These are phyloP conservation scores for Psilanteris sp. DNA, from an alignment of 1,140 invertebrate species.

Conservation along the genomic window DNA sequence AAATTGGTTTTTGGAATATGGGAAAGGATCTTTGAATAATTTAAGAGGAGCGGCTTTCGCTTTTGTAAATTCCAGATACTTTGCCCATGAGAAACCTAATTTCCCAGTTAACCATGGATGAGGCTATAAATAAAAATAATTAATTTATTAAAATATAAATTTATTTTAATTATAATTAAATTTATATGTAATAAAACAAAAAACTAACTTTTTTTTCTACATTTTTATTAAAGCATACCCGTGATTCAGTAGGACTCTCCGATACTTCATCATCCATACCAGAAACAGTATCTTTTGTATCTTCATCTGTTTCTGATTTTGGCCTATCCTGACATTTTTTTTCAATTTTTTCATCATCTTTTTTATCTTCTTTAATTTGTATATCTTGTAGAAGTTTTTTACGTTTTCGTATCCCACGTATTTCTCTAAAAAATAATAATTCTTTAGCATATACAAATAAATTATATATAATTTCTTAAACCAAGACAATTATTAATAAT, in stretches of 20 bases:
- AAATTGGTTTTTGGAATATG: slow-evolving; percentile 86
- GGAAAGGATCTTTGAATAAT: slow-evolving; percentile 89
- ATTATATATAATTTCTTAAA: too few species aligned
- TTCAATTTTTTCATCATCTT: slow-evolving; percentile 67
- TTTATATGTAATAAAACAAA: slow-evolving; percentile 13
- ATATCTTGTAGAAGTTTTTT: slow-evolving; percentile 75
- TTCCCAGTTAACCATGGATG: slow-evolving; percentile 86
- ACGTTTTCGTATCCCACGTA: slow-evolving; percentile 74
- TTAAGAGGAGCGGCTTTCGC: slow-evolving; percentile 87
- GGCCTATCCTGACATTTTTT: slow-evolving; percentile 67
- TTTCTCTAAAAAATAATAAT: slow-evolving; percentile 64
- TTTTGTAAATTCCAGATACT: slow-evolving; percentile 86
- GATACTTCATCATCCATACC: slow-evolving; percentile 73
- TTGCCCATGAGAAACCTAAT: slow-evolving; percentile 87
- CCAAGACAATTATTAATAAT: too few species aligned
- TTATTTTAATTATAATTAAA: too few species aligned
- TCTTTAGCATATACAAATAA: too few species aligned
- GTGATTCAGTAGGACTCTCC: slow-evolving; percentile 68
- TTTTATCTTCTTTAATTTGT: slow-evolving; percentile 66
- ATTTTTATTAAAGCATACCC: slow-evolving; percentile 62
- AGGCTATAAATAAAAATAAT: slow-evolving; percentile 52
- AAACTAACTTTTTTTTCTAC: slow-evolving; percentile 11
- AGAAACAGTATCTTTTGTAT: slow-evolving; percentile 73
- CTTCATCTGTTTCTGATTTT: slow-evolving; percentile 75
- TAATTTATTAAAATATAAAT: slow-evolving; percentile 1